Conservation (phyloP, 1,140 invertebrate genomes). For the Ladona fulva region DNA sequence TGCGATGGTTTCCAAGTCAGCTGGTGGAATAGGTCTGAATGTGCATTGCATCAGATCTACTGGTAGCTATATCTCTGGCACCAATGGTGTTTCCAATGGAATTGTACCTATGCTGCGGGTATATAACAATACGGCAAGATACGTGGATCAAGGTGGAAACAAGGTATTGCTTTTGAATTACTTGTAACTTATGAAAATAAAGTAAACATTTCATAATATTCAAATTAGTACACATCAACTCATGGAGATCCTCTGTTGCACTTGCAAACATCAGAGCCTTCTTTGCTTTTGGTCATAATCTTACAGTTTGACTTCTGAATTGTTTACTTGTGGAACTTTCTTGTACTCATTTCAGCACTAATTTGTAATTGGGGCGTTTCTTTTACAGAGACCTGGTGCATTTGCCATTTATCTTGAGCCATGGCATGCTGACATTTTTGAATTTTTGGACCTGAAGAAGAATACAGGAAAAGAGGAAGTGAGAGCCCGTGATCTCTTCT, state of each 20-base stretch:
- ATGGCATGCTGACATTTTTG: slow-evolving; percentile 97
- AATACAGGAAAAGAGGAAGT: slow-evolving; percentile 92
- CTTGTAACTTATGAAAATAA: background rate
- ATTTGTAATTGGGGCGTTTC: background rate
- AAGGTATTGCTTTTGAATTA: slow-evolving; percentile 46
- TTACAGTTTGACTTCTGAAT: no score
- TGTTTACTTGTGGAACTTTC: no score
- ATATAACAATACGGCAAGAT: slow-evolving; percentile 92
- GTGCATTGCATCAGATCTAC: slow-evolving; percentile 91
- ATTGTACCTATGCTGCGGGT: slow-evolving; percentile 96
- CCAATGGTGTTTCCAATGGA: slow-evolving; percentile 92
- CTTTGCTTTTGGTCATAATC: no score
- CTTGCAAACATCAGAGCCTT: no score
- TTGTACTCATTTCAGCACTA: no score
- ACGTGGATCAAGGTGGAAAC: slow-evolving; percentile 97
- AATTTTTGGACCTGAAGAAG: slow-evolving; percentile 88
- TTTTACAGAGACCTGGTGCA: slow-evolving; percentile 76
- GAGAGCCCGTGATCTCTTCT: slow-evolving; percentile 93
- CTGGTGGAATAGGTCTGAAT: slow-evolving; percentile 95
- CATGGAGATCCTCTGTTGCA: no score
- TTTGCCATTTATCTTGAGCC: slow-evolving; percentile 98
- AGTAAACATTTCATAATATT: background rate
- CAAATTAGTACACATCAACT: no score
- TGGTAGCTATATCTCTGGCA: slow-evolving; percentile 87
- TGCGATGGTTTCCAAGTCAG: slow-evolving; percentile 93